phyloP scores from a whole-genome alignment of 2,113 vertebrate genomes.

The Brachypodius melanocephalos region DNA sequence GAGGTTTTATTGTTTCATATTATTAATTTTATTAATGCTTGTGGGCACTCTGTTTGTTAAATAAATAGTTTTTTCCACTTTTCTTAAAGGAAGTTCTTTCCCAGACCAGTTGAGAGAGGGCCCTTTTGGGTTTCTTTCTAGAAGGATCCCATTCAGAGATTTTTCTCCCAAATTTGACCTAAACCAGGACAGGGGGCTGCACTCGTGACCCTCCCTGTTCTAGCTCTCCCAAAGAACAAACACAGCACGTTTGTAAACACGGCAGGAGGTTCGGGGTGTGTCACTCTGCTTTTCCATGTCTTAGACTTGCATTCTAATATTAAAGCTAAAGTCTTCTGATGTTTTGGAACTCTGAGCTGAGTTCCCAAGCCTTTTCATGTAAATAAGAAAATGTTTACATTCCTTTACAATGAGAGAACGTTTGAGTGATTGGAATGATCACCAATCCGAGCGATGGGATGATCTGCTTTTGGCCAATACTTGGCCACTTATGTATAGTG shows the following conservation, averaged over 20 bases:
- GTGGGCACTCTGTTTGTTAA: not conserved
- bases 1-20: not conserved
- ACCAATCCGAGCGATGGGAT: too few relatives aligned
- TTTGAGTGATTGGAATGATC: too few relatives aligned
- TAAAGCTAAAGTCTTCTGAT: too few relatives aligned
- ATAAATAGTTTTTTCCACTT: not conserved
- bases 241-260: not conserved
- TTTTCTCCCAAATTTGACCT: not conserved
- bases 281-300: too few relatives aligned
- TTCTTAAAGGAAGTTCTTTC: not conserved
- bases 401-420: too few relatives aligned
- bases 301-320: too few relatives aligned
- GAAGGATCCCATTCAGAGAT: not conserved
- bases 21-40: not conserved
- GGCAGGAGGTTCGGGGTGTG: rapidly evolving
- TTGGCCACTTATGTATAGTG: too few relatives aligned
- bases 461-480: too few relatives aligned
- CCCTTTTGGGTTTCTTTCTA: not conserved
- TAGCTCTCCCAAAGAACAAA: not conserved
- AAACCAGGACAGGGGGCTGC: not conserved
- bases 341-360: too few relatives aligned
- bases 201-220: too few relatives aligned
- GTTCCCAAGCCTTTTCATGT: too few relatives aligned
- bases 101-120: not conserved
- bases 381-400: too few relatives aligned